Evolutionary conservation across 2,888 invertebrate genomes (phyloP).

Genomic region (Ferrisia virgata): DNA sequence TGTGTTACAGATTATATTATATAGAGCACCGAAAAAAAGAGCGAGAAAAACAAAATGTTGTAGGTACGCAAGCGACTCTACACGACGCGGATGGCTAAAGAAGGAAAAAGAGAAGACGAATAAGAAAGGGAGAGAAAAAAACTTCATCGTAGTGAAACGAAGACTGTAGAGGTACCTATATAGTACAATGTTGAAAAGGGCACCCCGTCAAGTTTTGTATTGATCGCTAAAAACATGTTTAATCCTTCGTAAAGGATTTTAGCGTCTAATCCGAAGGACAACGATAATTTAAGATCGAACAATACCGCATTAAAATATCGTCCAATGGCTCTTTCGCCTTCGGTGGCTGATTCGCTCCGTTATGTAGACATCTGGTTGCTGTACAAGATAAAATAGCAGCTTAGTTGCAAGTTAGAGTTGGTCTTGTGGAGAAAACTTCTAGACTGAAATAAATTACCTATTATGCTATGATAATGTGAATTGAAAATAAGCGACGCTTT

Average conservation of each 20-base stretch:
- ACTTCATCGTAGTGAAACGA: background rate
- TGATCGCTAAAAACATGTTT: slow-evolving; percentile 5
- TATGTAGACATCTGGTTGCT: background rate
- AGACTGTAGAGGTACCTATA: background rate
- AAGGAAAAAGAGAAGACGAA: background rate
- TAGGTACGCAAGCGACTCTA: too few relatives aligned
- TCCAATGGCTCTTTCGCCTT: background rate
- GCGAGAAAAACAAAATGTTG: background rate
- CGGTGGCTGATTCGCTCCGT: background rate
- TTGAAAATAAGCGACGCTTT: too few relatives aligned
- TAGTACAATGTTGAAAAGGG: background rate
- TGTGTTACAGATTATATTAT: background rate
- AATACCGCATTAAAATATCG: background rate
- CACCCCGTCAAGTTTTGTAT: slow-evolving; percentile 13
- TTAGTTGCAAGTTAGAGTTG: too few relatives aligned
- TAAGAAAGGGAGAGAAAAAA: background rate
- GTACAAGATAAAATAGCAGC: too few relatives aligned
- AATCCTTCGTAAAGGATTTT: slow-evolving; percentile 4
- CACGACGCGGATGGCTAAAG: too few relatives aligned
- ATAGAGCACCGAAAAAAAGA: background rate
- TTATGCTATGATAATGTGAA: too few relatives aligned
- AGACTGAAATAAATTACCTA: too few relatives aligned
- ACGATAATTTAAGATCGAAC: background rate
- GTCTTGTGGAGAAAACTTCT: too few relatives aligned
- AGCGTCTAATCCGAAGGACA: background rate